These are phyloP conservation scores for Pelmatolapia mariae DNA, from an alignment of 2,113 vertebrate species.

Conservation along the genomic window DNA sequence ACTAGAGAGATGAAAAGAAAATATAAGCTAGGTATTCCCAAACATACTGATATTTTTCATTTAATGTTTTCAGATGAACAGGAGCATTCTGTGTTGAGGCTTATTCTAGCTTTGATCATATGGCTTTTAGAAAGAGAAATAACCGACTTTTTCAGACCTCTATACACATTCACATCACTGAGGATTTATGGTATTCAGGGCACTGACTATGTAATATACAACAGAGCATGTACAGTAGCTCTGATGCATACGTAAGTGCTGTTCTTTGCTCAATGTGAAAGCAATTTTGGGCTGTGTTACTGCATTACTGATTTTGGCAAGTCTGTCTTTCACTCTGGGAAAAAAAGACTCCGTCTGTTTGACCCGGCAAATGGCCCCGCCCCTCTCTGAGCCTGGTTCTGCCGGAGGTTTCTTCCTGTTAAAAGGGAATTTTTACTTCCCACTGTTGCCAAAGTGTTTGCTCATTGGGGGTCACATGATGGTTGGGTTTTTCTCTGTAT, in stretches of 20 bases:
- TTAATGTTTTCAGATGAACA: neutral
- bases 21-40: neutral
- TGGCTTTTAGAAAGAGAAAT: neutral
- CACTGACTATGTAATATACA: neutral
- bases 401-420: accelerated
- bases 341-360: neutral
- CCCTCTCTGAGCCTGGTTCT: neutral
- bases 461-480: neutral
- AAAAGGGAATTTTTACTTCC: neutral
- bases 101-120: neutral
- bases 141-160: neutral
- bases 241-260: neutral
- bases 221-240: neutral
- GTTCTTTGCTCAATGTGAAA: neutral
- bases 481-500: neutral
- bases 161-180: neutral
- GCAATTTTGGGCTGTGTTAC: neutral
- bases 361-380: neutral
- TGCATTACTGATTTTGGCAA: neutral
- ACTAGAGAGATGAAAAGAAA: neutral
- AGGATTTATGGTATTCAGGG: neutral
- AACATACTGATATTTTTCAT: neutral
- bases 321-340: neutral
- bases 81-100: neutral
- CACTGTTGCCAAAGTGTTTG: neutral